Percentiles rank a stretch among this genome's conserved stretches.
phyloP scores from a whole-genome alignment of 2,888 invertebrate species.

The Schrankia costaestrigalis region DNA sequence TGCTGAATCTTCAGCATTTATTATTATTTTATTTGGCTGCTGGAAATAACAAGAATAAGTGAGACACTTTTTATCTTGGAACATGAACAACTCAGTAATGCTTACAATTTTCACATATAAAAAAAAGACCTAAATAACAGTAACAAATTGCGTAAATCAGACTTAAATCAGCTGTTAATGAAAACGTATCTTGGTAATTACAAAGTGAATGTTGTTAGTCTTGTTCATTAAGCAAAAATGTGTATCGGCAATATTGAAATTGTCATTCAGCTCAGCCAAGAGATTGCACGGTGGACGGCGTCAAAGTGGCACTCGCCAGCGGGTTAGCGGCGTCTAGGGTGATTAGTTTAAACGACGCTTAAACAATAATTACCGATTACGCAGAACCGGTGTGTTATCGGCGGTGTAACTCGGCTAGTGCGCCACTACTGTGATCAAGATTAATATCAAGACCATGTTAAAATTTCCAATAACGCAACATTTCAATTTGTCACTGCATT shows the following conservation, averaged over 20 bases:
- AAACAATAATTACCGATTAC: conserved; percentile 73
- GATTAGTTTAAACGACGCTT: conserved; percentile 72
- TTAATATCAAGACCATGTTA: conserved; percentile 31
- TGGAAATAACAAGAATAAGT: too few relatives aligned
- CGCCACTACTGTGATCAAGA: conserved; percentile 30
- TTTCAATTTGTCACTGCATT: conserved; percentile 34
- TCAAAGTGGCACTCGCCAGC: conserved; percentile 43
- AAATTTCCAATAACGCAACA: conserved; percentile 34
- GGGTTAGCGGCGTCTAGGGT: conserved; percentile 46
- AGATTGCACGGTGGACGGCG: conserved; percentile 50
- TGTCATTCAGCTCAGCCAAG: conserved; percentile 52
- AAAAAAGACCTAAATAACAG: conserved; percentile 32
- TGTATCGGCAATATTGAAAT: conserved; percentile 59
- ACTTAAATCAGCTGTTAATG: conserved; percentile 53
- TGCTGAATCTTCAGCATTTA: conserved; percentile 29
- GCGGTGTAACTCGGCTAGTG: conserved; percentile 41
- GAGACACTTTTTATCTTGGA: too few relatives aligned
- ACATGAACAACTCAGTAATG: too few relatives aligned
- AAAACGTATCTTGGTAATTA: conserved; percentile 56
- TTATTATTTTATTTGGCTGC: too few relatives aligned
- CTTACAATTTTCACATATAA: conserved; percentile 7
- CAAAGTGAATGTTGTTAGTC: conserved; percentile 67
- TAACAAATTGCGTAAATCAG: conserved; percentile 35
- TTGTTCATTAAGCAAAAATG: conserved; percentile 64
- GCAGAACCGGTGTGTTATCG: conserved; percentile 53